Base-by-base conservation (phyloP, 2,888 invertebrate genomes). In the Oligia latruncula region DNA sequence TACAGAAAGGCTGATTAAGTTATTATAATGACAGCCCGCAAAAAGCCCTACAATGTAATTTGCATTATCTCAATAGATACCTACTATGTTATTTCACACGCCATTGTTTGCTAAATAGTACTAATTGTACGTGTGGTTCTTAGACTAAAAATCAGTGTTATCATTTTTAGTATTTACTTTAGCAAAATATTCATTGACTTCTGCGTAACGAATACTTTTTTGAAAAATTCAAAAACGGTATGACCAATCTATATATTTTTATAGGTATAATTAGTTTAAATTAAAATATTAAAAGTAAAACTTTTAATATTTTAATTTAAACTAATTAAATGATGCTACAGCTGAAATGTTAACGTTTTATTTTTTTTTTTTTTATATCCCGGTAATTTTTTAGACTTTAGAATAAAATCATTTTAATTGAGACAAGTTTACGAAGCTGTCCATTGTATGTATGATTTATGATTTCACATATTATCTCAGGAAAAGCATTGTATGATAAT, bases 71-170 rank as follows among this genome's bases (percentile, higher is more conserved):
- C 43, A 68, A 67, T 52, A 60, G 29, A 35, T 40, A n/a, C 13
- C 23, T 15, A 43, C 23, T 35, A 77, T 4, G 29, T 65, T 49
- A 46, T 78, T 83, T 87, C 83, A 52, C 80, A 88, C 76, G 85
- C 68, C 40, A 81, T 85, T 88, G 78, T 89, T 71, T 77, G 62
- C 11, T 60, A 55, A 62, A 58, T 40, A 15, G 13, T 55, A 67
- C n/a, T 60, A 46, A 65, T 73, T 73, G 62, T 70, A 70, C 35
- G 68, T 66, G 71, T 40, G 20, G 8, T 20, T 84, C n/a, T 62
- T 15, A 60, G 58, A 52, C 13, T 23, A 29, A 4, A 35, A 29
- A 5, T 23, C 4, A 4, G 15, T 60, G 49, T 78, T 60, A 60
- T 78, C n/a, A n/a, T 43, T 70, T 35, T 49, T 29, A 62, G 15